Conservation (phyloP, 2,113 vertebrate genomes). For the Murina feae region DNA sequence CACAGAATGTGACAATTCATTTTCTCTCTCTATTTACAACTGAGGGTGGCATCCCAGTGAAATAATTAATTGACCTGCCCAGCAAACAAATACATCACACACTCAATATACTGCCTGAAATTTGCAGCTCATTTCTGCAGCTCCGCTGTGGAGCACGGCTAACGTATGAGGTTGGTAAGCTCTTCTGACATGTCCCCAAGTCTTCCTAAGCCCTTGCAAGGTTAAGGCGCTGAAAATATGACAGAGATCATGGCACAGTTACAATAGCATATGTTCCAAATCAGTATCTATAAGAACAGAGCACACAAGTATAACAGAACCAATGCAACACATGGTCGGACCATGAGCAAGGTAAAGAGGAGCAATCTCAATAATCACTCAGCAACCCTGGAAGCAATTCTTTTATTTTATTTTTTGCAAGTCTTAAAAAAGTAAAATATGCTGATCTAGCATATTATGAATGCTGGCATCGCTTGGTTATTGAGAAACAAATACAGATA, state of each 20-base stretch:
- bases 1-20: conserved; percentile 56
- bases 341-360: neutral
- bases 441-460: neutral
- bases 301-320: conserved; percentile 55
- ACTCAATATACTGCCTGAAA: conserved; percentile 74
- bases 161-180: conserved; percentile 76
- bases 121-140: conserved; percentile 75
- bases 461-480: neutral
- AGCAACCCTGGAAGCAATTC: neutral
- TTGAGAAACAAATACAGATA: neutral
- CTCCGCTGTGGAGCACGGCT: conserved; percentile 31
- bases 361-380: neutral
- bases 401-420: neutral
- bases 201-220: conserved; percentile 70
- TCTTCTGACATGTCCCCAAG: conserved; percentile 78
- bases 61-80: conserved; percentile 81
- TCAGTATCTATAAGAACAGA: conserved; percentile 69
- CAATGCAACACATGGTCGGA: neutral
- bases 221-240: conserved; percentile 72
- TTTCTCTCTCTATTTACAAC: conserved; percentile 73
- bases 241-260: conserved; percentile 71
- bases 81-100: conserved; percentile 79
- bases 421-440: conserved; percentile 44
- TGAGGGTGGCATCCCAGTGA: conserved; percentile 76
- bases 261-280: conserved; percentile 74